Percentiles rank a stretch among this genome's conserved stretches.
These are phyloP conservation scores for Microcebus tavaratra DNA, from an alignment of 2,113 vertebrate species.

Conservation along the genomic window DNA sequence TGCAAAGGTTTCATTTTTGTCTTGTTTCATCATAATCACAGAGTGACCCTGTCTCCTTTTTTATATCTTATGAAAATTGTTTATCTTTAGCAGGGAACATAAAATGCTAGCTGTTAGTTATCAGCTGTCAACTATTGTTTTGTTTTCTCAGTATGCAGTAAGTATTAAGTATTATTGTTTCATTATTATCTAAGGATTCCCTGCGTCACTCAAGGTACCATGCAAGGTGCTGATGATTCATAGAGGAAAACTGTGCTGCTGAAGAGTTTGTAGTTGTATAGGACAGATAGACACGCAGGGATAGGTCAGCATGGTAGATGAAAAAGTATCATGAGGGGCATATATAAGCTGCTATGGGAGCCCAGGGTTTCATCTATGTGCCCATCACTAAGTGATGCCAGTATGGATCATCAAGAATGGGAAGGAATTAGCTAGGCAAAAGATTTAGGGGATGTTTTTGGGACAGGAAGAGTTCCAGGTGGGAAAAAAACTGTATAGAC, in stretches of 20 bases:
- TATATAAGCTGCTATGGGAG: not conserved
- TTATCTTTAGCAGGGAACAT: conserved; percentile 14
- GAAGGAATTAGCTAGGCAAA: not conserved
- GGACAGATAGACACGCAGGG: not conserved
- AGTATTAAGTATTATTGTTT: not conserved
- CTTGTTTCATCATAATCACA: not conserved
- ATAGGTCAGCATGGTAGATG: not conserved
- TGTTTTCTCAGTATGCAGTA: not conserved
- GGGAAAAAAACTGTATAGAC: not conserved
- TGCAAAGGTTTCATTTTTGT: conserved; percentile 11
- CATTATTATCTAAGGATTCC: not conserved
- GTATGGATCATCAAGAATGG: not conserved
- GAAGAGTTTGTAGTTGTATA: not conserved
- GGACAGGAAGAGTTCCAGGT: not conserved
- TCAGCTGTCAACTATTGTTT: not conserved
- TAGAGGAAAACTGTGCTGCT: not conserved
- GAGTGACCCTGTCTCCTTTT: not conserved
- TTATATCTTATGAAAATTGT: not conserved
- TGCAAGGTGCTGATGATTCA: not conserved
- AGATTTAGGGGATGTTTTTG: not conserved
- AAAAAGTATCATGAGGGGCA: not conserved
- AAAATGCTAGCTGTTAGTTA: not conserved
- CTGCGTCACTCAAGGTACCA: not conserved
- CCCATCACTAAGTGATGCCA: not conserved
- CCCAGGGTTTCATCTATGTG: not conserved